phyloP scores from a whole-genome alignment of 2,888 invertebrate species.

The Thyatira batis region DNA sequence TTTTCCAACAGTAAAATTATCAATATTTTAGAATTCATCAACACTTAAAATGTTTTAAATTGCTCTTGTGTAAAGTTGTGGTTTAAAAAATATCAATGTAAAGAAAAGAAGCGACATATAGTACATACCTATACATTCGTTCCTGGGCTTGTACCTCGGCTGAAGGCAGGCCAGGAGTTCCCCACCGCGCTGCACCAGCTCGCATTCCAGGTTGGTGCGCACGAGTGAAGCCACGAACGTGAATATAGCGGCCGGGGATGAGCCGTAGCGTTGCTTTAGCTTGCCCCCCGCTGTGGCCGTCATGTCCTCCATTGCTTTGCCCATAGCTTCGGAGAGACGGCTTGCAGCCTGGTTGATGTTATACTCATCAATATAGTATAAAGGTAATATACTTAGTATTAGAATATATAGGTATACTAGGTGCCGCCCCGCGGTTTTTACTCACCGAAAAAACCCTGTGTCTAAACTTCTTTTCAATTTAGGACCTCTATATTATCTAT shows the following conservation, averaged over 20 bases:
- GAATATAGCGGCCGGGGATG: constrained; percentile 84
- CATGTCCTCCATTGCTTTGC: constrained; percentile 97
- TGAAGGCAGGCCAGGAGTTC: constrained; percentile 80
- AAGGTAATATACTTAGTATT: neutral
- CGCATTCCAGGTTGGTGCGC: constrained; percentile 95
- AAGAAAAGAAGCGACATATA: too few species aligned
- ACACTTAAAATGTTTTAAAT: too few species aligned
- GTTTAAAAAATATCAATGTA: too few species aligned
- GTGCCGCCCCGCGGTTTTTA: too few species aligned
- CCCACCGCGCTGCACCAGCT: constrained; percentile 94
- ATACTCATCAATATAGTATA: neutral
- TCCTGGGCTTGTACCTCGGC: constrained; percentile 77
- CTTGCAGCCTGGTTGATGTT: constrained; percentile 81
- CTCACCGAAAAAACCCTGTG: too few species aligned
- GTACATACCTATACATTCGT: constrained; percentile 45
- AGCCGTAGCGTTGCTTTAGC: constrained; percentile 86
- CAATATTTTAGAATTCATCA: too few species aligned
- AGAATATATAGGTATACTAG: too few species aligned
- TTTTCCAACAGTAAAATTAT: too few species aligned
- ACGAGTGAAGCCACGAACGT: constrained; percentile 95
- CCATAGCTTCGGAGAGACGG: constrained; percentile 92
- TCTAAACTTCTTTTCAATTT: too few species aligned
- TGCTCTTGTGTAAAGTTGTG: too few species aligned
- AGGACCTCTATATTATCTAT: too few species aligned
- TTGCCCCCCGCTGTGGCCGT: constrained; percentile 93